Evolutionary conservation across 2,888 invertebrate species (phyloP).

Genomic region (Ptilodon capucinus): DNA sequence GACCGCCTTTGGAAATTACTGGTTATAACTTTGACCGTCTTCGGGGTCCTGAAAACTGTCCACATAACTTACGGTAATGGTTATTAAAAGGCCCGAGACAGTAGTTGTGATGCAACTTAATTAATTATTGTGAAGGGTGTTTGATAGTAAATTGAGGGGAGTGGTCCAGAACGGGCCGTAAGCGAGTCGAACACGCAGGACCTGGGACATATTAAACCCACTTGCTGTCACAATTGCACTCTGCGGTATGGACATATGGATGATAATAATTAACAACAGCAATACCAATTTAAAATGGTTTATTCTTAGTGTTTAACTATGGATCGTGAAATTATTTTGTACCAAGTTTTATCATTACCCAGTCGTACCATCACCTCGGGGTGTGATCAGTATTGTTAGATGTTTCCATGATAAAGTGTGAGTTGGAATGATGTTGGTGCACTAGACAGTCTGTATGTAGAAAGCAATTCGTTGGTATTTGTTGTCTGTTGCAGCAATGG

Average conservation of each 20-base stretch:
- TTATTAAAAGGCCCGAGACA: not conserved
- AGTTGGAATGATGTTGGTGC: not conserved
- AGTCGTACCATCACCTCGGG: no score
- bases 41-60: not conserved
- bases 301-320: no score
- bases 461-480: conserved; percentile 4
- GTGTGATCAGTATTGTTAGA: no score
- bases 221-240: conserved; percentile 15
- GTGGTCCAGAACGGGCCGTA: conserved; percentile 16
- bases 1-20: not conserved
- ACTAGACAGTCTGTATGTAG: not conserved
- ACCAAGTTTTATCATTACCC: no score
- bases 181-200: conserved; percentile 30
- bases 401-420: no score
- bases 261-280: not conserved
- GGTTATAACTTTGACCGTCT: not conserved
- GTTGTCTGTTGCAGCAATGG: conserved; percentile 32
- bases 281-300: not conserved
- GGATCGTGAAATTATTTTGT: no score
- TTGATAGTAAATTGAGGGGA: conserved; percentile 17
- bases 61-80: not conserved
- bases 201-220: conserved; percentile 36
- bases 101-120: conserved; percentile 7
- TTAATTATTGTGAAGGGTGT: conserved; percentile 13
- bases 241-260: not conserved